Conservation (phyloP, 2,888 invertebrate genomes). For the Cinara cedri region DNA sequence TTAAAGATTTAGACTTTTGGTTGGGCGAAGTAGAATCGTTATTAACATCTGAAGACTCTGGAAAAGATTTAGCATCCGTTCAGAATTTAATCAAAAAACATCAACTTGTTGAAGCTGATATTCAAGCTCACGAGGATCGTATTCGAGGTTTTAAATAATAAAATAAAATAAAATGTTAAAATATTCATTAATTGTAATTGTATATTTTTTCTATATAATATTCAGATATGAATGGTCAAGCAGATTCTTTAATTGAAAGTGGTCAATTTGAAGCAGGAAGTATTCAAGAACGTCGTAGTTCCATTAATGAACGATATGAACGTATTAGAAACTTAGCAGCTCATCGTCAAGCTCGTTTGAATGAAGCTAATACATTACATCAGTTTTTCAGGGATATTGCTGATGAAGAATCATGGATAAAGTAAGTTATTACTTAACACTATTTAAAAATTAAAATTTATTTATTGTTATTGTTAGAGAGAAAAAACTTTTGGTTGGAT, state of each 20-base stretch:
- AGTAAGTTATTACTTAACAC: slow-evolving; percentile 66
- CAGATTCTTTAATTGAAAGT: slow-evolving; percentile 92
- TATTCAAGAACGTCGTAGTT: slow-evolving; percentile 91
- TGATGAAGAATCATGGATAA: slow-evolving; percentile 99
- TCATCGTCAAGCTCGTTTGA: slow-evolving; percentile 87
- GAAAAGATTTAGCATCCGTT: slow-evolving; percentile 96
- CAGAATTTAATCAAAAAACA: slow-evolving; percentile 99
- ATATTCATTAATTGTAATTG: too few species aligned
- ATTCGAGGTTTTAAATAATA: slow-evolving; percentile 71
- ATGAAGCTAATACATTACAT: slow-evolving; percentile 96
- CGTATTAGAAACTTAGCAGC: slow-evolving; percentile 90
- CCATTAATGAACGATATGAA: slow-evolving; percentile 96
- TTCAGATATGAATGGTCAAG: slow-evolving; percentile 89
- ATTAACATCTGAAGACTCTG: slow-evolving; percentile 93
- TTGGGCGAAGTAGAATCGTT: slow-evolving; percentile 97
- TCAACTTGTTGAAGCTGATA: slow-evolving; percentile 97
- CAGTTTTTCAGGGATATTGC: slow-evolving; percentile 99
- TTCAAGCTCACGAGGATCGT: slow-evolving; percentile 93
- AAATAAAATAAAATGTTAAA: neutral
- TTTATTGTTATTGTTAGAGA: slow-evolving; percentile 68
- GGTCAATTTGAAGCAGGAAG: slow-evolving; percentile 97
- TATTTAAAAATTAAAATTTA: slow-evolving; percentile 59
- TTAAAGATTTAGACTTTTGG: slow-evolving; percentile 99
- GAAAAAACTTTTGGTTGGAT: slow-evolving; percentile 95
- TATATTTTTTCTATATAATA: slow-evolving; percentile 60